Evolutionary conservation across 30 jellyfish, hydroid and myxozoan species (phyloP), one percentile per base, ranked within the genome.

Genomic region (Haliclystus octoradiatus): DNA sequence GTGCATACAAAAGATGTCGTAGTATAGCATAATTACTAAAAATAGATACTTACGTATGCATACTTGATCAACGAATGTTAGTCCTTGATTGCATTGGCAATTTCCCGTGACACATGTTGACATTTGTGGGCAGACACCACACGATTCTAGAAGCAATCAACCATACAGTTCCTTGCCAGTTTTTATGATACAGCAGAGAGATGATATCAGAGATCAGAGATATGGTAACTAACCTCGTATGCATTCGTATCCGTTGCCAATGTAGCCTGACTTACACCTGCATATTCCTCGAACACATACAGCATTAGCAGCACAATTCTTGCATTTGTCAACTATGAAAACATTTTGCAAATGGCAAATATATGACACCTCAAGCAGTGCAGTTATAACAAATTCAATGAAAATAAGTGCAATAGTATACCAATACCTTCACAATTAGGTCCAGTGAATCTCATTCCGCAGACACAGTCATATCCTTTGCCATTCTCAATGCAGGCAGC

Each of bases 221-320:
- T n/a, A n/a, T n/a, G n/a, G n/a, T n/a, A n/a, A n/a, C n/a, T n/a
- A 9, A 86, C 96, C 96, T 74, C 60, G 50, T 65, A 74, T 46
- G 69, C 96, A 86, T 49, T 78, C 92, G 57, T 78, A 86, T 0
- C 96, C 96, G 65, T 86, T 86, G 14, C 96, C 96, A 62, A 79
- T 63, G 70, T 66, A 86, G 23, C 96, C 96, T 0, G 66, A 31
- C 32, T 74, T 79, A 52, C 96, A 86, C 64, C 71, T 74, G 82
- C 96, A 86, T 34, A 66, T 35, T 27, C 96, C 96, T 28, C 49
- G 73, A 7, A 78, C 64, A 33, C 96, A 86, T 1, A 63, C 70
- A 13, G 96, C 96, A 34, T 86, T 79, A 33, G 34, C 73, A 62
- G 78, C 91, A 31, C 96, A 86, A 31, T 78, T 80, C 23, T 74